phyloP scores from a whole-genome alignment of 2,888 invertebrate genomes.

The Ligdia adustata region DNA sequence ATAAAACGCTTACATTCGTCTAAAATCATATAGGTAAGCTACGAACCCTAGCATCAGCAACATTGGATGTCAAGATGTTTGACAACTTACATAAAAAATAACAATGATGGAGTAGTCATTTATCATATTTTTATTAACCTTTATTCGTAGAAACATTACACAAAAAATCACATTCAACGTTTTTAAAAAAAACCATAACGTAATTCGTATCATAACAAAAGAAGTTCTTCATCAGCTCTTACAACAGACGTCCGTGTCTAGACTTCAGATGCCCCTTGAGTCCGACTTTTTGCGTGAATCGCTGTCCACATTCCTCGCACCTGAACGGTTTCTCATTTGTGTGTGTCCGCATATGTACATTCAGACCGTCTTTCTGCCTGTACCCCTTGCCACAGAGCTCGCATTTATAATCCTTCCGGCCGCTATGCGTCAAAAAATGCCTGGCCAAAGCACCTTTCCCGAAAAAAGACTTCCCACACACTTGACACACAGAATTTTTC shows the following conservation, averaged over 20 bases:
- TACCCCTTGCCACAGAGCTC: conserved; percentile 51
- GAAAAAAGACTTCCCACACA: conserved; percentile 54
- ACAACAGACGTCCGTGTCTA: conserved; percentile 48
- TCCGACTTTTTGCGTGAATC: conserved; percentile 58
- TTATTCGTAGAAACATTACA: no score
- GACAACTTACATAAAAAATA: no score
- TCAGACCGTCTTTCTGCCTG: conserved; percentile 39
- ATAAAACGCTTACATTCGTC: no score
- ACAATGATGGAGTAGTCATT: no score
- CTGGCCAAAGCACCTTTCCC: conserved; percentile 33
- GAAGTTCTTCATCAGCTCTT: no score
- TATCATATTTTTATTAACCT: no score
- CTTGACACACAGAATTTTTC: conserved; percentile 44
- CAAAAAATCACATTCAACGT: no score
- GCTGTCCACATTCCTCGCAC: conserved; percentile 39
- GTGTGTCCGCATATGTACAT: conserved; percentile 51
- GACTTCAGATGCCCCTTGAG: conserved; percentile 66
- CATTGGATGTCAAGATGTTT: no score
- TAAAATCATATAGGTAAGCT: no score
- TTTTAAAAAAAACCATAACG: no score
- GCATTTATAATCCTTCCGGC: conserved; percentile 46
- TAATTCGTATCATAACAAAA: no score
- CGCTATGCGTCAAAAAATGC: conserved; percentile 50
- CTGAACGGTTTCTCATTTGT: conserved; percentile 31
- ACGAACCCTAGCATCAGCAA: no score